Base-by-base conservation (phyloP, 2,113 vertebrate species). In the Grallaria varia region DNA sequence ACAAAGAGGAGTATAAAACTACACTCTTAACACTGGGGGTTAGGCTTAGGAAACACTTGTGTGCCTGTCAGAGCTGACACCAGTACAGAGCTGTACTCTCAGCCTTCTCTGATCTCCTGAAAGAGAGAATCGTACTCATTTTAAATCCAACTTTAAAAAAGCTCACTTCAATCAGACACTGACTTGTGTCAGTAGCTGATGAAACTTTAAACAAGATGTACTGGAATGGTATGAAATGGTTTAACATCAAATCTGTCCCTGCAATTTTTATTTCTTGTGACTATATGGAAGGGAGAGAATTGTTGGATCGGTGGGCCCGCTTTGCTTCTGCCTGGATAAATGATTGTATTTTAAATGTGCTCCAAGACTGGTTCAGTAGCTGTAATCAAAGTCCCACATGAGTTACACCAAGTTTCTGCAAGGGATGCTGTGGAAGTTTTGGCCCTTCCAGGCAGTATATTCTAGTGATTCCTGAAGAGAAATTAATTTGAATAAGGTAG, bases 11-110 rank as follows among this genome's bases (percentile, higher is more conserved):
- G 2, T 69, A 25, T 37, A 20, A 60, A 84, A 39, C 40, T 35
- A 5, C 1, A 10, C 14, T 45, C 24, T 52, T 35, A 75, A 13
- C 12, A 5, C 5, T 52, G 31, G 7, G 7, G 14, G 2, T 23
- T 77, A 20, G 8, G 10, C 49, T 88, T 52, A 35, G 50, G 71
- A 74, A 66, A 37, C 15, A 24, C 18, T 37, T 27, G 6, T 55
- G 37, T 30, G 24, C 12, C 40, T 4, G 0, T 66, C 44, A 27
- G 0, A 7, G 60, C 30, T 14, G 14, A 8, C 12, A 6, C 6
- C 35, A 4, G 30, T 44, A 35, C 18, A 52, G 76, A 86, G 59
- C 55, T 77, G 33, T 52, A 8, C 19, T 68, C 40, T 77, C 59
- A 20, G 73, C 68, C 16, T 56, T 74, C 49, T 89, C 84, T 88